Percentiles rank a stretch among this genome's conserved stretches.
Conservation (phyloP, 2,888 invertebrate genomes). For the Blera fallax region DNA sequence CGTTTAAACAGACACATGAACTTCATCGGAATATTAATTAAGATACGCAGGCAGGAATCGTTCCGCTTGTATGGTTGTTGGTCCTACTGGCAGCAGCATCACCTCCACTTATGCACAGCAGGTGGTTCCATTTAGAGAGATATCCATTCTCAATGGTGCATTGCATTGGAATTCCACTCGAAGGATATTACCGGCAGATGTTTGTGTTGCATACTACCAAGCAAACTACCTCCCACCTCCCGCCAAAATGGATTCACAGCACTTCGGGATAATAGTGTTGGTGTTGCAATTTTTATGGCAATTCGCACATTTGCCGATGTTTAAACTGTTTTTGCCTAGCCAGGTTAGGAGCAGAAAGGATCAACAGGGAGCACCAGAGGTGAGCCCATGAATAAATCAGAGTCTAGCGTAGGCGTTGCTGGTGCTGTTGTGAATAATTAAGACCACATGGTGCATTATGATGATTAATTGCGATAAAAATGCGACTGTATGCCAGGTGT, state of each 20-base stretch:
- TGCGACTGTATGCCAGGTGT: slow-evolving; percentile 50
- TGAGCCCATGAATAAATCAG: slow-evolving; percentile 68
- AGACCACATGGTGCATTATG: slow-evolving; percentile 67
- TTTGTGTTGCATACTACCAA: slow-evolving; percentile 37
- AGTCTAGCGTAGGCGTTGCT: slow-evolving; percentile 52
- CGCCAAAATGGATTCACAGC: slow-evolving; percentile 17
- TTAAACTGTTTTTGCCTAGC: slow-evolving; percentile 55
- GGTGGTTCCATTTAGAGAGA: slow-evolving; percentile 49
- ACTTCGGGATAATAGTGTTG: slow-evolving; percentile 59
- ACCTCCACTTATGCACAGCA: slow-evolving; percentile 48
- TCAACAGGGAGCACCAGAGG: slow-evolving; percentile 58
- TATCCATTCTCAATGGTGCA: slow-evolving; percentile 40
- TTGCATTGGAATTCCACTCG: slow-evolving; percentile 46
- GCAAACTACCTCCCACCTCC: background rate
- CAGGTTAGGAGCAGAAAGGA: slow-evolving; percentile 35
- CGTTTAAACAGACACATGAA: slow-evolving; percentile 54
- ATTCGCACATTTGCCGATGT: slow-evolving; percentile 66
- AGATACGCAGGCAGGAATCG: slow-evolving; percentile 57
- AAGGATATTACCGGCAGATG: slow-evolving; percentile 70
- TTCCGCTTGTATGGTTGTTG: slow-evolving; percentile 1
- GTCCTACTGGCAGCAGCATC: background rate
- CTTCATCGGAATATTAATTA: slow-evolving; percentile 70
- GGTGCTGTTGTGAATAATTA: slow-evolving; percentile 64
- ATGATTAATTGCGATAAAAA: slow-evolving; percentile 68
- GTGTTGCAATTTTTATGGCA: slow-evolving; percentile 70